Conservation (phyloP, 1,140 invertebrate genomes). For the Leptinotarsa undecemlineata region DNA sequence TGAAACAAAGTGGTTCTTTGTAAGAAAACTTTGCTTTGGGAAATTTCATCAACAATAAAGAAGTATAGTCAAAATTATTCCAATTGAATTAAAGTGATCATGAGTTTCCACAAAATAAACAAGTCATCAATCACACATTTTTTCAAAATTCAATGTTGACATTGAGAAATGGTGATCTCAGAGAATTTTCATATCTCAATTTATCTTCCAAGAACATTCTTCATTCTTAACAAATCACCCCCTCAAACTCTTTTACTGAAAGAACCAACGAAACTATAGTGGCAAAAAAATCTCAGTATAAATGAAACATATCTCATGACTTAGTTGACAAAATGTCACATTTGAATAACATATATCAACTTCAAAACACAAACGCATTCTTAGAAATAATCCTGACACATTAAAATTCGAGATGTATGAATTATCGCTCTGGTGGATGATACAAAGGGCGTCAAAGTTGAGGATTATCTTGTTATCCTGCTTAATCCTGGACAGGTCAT, state of each 20-base stretch:
- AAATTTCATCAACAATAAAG: too few species aligned
- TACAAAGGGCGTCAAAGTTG: conserved; percentile 30
- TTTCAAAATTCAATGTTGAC: too few species aligned
- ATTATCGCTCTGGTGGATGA: conserved; percentile 26
- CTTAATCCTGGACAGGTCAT: conserved; percentile 40
- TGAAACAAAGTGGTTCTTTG: too few species aligned
- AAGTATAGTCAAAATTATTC: too few species aligned
- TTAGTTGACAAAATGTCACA: background rate
- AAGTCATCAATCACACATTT: too few species aligned
- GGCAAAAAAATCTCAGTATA: background rate
- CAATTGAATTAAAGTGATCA: too few species aligned
- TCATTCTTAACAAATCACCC: background rate
- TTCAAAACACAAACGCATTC: conserved; percentile 6
- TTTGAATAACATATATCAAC: background rate
- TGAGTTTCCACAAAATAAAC: too few species aligned
- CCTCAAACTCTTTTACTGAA: background rate
- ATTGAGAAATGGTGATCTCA: too few species aligned
- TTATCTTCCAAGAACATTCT: background rate
- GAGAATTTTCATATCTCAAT: too few species aligned
- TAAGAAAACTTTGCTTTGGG: too few species aligned
- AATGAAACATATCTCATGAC: background rate
- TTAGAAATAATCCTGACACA: conserved; percentile 19
- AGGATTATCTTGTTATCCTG: conserved; percentile 42
- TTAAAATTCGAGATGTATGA: conserved; percentile 21
- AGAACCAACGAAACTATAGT: background rate